These are phyloP conservation scores for Proteles cristata DNA, from an alignment of 2,113 vertebrate genomes.

Conservation along the genomic window DNA sequence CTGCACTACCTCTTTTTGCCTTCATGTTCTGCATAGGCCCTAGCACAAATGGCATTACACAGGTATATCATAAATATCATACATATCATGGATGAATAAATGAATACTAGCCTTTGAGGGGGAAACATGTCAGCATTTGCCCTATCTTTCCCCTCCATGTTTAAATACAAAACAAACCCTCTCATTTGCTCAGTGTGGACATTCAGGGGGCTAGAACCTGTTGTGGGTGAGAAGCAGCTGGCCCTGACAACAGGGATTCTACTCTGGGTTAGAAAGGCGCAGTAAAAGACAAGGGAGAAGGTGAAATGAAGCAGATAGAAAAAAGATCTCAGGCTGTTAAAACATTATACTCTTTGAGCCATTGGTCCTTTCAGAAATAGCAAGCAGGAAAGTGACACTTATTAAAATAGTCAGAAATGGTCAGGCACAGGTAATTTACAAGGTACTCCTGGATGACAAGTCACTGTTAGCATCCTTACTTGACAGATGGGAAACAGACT, in stretches of 20 bases:
- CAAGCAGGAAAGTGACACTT: constrained; percentile 12
- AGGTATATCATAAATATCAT: not conserved
- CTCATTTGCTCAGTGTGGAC: not conserved
- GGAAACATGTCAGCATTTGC: not conserved
- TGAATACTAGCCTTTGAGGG: not conserved
- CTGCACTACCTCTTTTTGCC: not conserved
- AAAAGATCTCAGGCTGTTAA: not conserved
- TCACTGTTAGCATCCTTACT: not conserved
- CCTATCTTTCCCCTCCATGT: not conserved
- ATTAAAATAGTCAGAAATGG: not conserved
- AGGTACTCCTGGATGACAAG: not conserved
- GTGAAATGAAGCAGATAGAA: not conserved
- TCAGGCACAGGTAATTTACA: constrained; percentile 17
- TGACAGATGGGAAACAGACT: not conserved
- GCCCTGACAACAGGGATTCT: not conserved
- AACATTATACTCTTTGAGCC: not conserved
- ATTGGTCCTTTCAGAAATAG: constrained; percentile 28
- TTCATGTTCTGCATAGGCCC: not conserved
- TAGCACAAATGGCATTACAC: not conserved
- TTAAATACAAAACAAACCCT: constrained; percentile 29
- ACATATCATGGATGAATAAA: not conserved
- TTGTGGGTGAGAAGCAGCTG: not conserved
- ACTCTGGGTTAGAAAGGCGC: not conserved
- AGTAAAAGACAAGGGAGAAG: constrained; percentile 14
- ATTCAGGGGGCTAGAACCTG: not conserved